phyloP scores from a whole-genome alignment of 2,797 vertebrate genomes.

The Adrianichthys oophorus region DNA sequence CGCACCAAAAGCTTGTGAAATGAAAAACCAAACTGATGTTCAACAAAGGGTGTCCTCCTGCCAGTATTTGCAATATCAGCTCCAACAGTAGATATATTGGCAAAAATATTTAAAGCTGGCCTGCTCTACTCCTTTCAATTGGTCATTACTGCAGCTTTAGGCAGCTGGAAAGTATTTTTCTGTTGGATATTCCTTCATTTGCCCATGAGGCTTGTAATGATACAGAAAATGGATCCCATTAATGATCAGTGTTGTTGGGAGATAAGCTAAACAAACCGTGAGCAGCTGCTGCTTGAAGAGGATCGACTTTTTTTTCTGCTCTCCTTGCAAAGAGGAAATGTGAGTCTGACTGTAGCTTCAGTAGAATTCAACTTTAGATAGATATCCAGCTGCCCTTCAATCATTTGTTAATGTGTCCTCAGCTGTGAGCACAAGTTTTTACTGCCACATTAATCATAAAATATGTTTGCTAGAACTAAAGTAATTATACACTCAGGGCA shows the following conservation, averaged over 20 bases:
- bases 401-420: conserved; percentile 5
- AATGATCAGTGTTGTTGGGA: conserved; percentile 36
- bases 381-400: conserved; percentile 14
- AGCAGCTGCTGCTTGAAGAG: conserved; percentile 12
- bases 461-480: not conserved
- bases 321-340: conserved; percentile 17
- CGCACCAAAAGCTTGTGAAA: conserved; percentile 56
- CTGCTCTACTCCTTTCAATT: conserved; percentile 49
- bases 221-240: conserved; percentile 27
- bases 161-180: conserved; percentile 14
- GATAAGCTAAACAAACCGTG: conserved; percentile 30
- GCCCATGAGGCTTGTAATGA: not conserved
- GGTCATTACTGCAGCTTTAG: conserved; percentile 10
- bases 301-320: conserved; percentile 28
- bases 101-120: conserved; percentile 22
- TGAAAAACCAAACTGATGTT: conserved; percentile 66
- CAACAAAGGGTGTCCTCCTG: conserved; percentile 46
- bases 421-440: not conserved
- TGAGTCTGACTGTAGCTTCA: conserved; percentile 13
- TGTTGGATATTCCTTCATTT: conserved; percentile 19
- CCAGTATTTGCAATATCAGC: conserved; percentile 40
- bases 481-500: not conserved
- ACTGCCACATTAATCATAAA: not conserved
- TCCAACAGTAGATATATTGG: conserved; percentile 29
- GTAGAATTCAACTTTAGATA: conserved; percentile 21